Evolutionary conservation across 2,888 invertebrate genomes (phyloP), one percentile per base, ranked within the genome.

Genomic region (Lobophora halterata): DNA sequence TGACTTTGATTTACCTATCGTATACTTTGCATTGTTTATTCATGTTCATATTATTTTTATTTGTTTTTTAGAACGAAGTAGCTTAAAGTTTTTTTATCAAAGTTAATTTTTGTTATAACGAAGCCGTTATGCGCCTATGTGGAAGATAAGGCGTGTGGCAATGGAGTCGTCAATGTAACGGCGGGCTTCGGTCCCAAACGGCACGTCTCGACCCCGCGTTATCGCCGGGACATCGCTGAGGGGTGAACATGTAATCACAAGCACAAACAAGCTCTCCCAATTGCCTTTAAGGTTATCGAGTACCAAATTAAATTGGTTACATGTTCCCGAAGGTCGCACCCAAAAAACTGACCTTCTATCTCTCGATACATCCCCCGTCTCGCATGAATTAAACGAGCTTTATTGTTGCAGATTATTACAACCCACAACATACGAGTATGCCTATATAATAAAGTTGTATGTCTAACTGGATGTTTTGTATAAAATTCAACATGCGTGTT

Each of bases 161-260:
- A 72, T 71, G 62, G 62, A 72, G 74, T 70, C 75, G 68, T 76
- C 76, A 74, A 74, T 73, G 74, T 74, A 72, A 74, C 65, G 67
- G 62, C 61, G 64, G 66, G 71, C 74, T 71, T 70, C 72, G 65
- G 67, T 64, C 72, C 62, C 68, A 61, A 65, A 53, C 63, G 70
- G 65, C 75, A 74, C 72, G 76, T 72, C 71, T 64, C 70, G 68
- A 70, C 72, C 79, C 70, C 58, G 8, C 65, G 70, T 74, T 80
- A 80, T 81, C 73, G 52, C 52, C 57, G 73, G 79, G 78, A 77
- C 76, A 81, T 81, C 81, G 66, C 71, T 74, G 72, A 65, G 64
- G 70, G 77, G 73, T 71, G 77, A 72, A 74, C 76, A 79, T 76
- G 72, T 79, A 80, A 80, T 79, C 79, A 74, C 61, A 72, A 68